These are phyloP conservation scores for Phaethon lepturus DNA, from an alignment of 2,113 vertebrate species.

Conservation along the genomic window DNA sequence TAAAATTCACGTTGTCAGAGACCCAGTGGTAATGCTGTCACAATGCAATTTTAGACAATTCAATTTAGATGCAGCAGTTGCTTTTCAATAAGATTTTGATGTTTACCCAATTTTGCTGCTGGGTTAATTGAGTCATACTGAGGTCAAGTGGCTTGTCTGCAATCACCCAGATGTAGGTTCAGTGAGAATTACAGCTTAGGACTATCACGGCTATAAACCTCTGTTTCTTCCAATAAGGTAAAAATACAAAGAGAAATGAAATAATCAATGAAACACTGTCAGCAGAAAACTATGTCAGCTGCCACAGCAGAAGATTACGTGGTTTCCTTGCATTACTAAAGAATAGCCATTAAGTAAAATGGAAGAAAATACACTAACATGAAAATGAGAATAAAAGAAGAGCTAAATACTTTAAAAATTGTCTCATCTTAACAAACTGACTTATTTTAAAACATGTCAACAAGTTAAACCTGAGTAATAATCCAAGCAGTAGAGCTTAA, in stretches of 20 bases:
- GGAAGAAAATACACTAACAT: neutral
- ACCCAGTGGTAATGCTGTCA: slow-evolving; percentile 39
- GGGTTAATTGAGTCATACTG: slow-evolving; percentile 65
- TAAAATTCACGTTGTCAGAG: slow-evolving; percentile 39
- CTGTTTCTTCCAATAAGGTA: neutral
- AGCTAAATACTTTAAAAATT: neutral
- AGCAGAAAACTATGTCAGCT: neutral
- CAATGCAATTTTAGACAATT: slow-evolving; percentile 58
- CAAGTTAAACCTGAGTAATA: slow-evolving; percentile 7
- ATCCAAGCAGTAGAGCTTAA: neutral
- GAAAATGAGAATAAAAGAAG: neutral
- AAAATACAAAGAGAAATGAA: slow-evolving; percentile 1
- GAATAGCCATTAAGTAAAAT: neutral
- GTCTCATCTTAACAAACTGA: neutral
- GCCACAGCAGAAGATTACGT: neutral
- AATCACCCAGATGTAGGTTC: slow-evolving; percentile 44
- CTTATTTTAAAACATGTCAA: neutral
- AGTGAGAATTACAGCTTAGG: slow-evolving; percentile 29
- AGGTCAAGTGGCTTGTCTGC: slow-evolving; percentile 61
- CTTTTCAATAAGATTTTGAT: slow-evolving; percentile 57
- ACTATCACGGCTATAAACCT: slow-evolving; percentile 5
- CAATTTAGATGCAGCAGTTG: slow-evolving; percentile 61
- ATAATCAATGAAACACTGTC: neutral
- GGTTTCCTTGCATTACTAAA: neutral
- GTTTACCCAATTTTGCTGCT: slow-evolving; percentile 60